These are phyloP conservation scores for Dicentrarchus labrax DNA, from an alignment of 2,113 vertebrate genomes.

Conservation along the genomic window DNA sequence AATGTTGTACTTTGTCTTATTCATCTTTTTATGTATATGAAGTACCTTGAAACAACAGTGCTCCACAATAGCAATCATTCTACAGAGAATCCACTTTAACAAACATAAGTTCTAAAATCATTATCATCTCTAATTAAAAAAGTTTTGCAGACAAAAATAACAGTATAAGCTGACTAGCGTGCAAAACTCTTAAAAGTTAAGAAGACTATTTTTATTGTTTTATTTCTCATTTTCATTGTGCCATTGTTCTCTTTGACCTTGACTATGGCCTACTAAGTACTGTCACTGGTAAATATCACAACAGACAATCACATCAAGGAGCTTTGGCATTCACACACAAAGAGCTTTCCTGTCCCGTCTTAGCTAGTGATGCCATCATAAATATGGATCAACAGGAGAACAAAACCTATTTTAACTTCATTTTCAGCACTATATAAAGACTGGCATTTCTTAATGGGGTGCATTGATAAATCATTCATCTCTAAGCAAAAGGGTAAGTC, in stretches of 20 bases:
- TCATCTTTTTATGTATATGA: not conserved
- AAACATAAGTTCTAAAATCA: not conserved
- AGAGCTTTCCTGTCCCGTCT: slow-evolving; percentile 44
- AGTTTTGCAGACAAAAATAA: not conserved
- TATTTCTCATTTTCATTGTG: not conserved
- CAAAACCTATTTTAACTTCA: slow-evolving; percentile 79
- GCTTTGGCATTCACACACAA: slow-evolving; percentile 63
- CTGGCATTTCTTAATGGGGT: slow-evolving; percentile 84
- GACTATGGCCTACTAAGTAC: slow-evolving; percentile 26
- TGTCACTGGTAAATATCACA: slow-evolving; percentile 55
- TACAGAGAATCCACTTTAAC: not conserved
- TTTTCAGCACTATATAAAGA: slow-evolving; percentile 78
- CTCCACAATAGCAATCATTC: not conserved
- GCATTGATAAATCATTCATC: slow-evolving; percentile 88
- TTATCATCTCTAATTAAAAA: not conserved
- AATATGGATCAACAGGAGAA: slow-evolving; percentile 79
- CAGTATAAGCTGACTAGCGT: not conserved
- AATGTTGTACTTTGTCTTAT: not conserved
- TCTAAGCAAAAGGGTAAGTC: slow-evolving; percentile 80
- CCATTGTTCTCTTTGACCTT: slow-evolving; percentile 53
- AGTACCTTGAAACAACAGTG: not conserved
- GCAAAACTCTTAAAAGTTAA: not conserved
- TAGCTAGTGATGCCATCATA: slow-evolving; percentile 56
- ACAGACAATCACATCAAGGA: slow-evolving; percentile 54
- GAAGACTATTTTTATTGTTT: slow-evolving; percentile 8